Evolutionary conservation across 35 echinoderm and acorn worm species (phyloP), one percentile per base, ranked within the genome.

Genomic region (Apostichopus parvimensis): DNA sequence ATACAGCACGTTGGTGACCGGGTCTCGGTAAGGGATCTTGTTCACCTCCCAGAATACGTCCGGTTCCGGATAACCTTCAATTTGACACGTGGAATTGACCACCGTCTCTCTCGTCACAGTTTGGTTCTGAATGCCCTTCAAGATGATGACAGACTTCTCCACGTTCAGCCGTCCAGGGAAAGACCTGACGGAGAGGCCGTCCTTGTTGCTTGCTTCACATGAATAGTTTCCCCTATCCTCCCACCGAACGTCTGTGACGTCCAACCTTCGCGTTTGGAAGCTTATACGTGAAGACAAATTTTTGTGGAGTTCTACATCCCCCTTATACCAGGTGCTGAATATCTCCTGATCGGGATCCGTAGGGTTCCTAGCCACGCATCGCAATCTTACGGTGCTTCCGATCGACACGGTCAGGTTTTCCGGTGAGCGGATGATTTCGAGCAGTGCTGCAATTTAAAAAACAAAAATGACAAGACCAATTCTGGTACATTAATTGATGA

Each of bases 321-420:
- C 85, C 58, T 87, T 87, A 58, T 58, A 87, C 85, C 85, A 87
- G 7, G 85, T 87, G 85, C 71, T 87, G 57, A 58, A 24, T 71
- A 87, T 9, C 56, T 5, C 20, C 83, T 87, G 55, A 56, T 25
- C 17, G 2, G 85, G 18, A 71, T 87, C 85, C 22, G 85, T 11
- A 62, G 83, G 84, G 57, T 87, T 70, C 7, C 18, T 61, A 5
- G 14, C 85, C 58, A 87, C 4, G 23, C 85, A 87, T 23, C 59
- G 59, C 64, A 87, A 4, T 12, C 15, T 59, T 24, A 87, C 64
- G 62, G 25, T 21, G 0, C 57, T 59, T 6, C 85, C 85, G 23
- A 87, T 87, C 6, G 85, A 34, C 54, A 66, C 18, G 21, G 85
- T 87, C 85, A 87, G 15, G 26, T 87, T 87, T 58, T 45, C 85